Base-by-base conservation (phyloP, 2,797 vertebrate species). In the Sebastes iracundus region DNA sequence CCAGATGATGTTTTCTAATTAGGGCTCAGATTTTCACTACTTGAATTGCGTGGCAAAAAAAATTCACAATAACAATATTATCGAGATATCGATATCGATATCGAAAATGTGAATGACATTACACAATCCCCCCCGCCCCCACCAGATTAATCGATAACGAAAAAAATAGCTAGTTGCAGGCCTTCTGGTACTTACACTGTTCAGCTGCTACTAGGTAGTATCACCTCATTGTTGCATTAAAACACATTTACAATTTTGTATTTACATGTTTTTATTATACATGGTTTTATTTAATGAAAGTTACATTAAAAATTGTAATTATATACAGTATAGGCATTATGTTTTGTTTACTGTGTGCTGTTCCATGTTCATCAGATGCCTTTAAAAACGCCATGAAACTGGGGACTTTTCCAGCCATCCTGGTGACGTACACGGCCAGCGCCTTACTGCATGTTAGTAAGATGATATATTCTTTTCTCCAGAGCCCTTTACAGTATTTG, bases 361-460 rank as follows among this genome's bases (percentile, higher is more conserved):
- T 62, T 81, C n/a, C 30, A 2, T 86, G 3, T 70, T 82, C 35
- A 53, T 25, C 92, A 99, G 98, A 99, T 92, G 96, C 98, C 53
- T 98, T 99, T 86, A 97, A 96, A 92, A 98, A 95, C 7, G 92
- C 97, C 9, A 89, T 97, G 75, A 96, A 93, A 62, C 89, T 98
- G 60, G 97, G 97, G 30, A 97, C 94, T 1, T 98, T 99, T 82
- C 94, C 97, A 0, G 97, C 97, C 1, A 96, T 99, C 88, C 92
- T 99, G 75, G 94, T 98, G 64, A 99, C 97, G 0, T 98, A 99
- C 60, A 96, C 96, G 2, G 96, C 97, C 85, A 99, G 97, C 1
- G 96, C 97, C 63, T 89, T 99, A 75, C 93, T 99, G 23, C 98
- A 99, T 20, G 97, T 99, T 62, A 97, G 97, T 94, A 66, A 35